Conservation (phyloP, 2,888 invertebrate genomes). For the Apamea crenata region DNA sequence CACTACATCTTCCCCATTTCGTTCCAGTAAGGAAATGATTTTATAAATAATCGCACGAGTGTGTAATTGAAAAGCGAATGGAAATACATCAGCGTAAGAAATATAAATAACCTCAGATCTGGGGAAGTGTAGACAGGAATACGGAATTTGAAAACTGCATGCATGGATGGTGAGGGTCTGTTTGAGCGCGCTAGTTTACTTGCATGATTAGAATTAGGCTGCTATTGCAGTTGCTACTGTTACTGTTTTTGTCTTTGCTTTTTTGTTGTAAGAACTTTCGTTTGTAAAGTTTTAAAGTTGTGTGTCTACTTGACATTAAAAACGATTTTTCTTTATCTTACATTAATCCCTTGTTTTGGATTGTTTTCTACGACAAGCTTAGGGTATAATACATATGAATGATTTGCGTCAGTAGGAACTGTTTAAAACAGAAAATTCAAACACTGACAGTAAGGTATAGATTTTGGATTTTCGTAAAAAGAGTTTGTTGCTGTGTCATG, state of each 20-base stretch:
- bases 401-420: no score
- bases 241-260: not conserved
- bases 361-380: not conserved
- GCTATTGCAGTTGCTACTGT: not conserved
- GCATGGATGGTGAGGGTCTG: constrained; percentile 60
- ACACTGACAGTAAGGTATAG: not conserved
- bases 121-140: constrained; percentile 70
- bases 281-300: not conserved
- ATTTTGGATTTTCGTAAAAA: not conserved
- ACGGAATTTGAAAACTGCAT: constrained; percentile 76
- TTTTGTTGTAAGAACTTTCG: not conserved
- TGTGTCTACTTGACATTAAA: not conserved
- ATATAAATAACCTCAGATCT: constrained; percentile 63
- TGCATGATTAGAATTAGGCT: constrained; percentile 35
- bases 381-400: not conserved
- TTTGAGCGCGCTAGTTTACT: constrained; percentile 66
- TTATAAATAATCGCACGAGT: constrained; percentile 51
- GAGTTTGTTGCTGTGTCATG: no score
- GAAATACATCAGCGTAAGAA: constrained; percentile 50
- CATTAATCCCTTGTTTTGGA: not conserved
- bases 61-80: constrained; percentile 57
- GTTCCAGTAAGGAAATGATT: constrained; percentile 33
- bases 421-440: not conserved
- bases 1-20: not conserved
- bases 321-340: not conserved